Base-by-base conservation (phyloP, 1,140 invertebrate genomes). In the Heliconius congener region DNA sequence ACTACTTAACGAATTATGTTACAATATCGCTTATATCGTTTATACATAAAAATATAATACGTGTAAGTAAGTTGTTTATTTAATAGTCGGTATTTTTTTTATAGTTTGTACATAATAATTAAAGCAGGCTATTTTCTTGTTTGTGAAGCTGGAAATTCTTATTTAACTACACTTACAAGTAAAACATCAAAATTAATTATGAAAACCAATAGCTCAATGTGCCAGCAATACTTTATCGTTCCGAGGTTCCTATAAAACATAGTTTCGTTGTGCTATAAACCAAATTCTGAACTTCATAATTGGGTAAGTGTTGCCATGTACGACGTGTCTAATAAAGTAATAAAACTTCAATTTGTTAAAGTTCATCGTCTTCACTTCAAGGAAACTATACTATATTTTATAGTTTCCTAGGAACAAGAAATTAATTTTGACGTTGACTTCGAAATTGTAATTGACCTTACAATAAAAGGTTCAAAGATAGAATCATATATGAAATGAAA, bases 281-380 rank as follows among this genome's bases (percentile, higher is more conserved):
- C 19, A n/a, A 30, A 27, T 66, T 66, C 60, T 30, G 60, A 66
- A 66, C 60, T 66, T 66, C 60, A 11, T 66, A 66, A 66, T 66
- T 66, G 60, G 23, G 60, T 66, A 66, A 66, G 11, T 30, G 60
- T 66, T 66, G 4, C 27, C n/a, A 66, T 66, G n/a, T 66, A 3
- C 13, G 57, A 66, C 23, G 5, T 27, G 9, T 16, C 23, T 30
- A 66, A 66, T 66, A 66, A 66, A 66, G 60, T 66, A 66, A 66
- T 66, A 66, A 66, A 66, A 66, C 27, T 60, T 27, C 55, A 60
- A 60, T 19, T 27, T 66, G 60, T 27, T 19, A 30, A 66, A 66
- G 23, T 66, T 66, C 60, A 27, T 66, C 27, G 60, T 30, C 27
- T 9, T 4, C 18, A 27, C 27, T 30, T 1, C 60, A 11, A 3